Conservation (phyloP, 2,113 vertebrate genomes). For the Sturnus vulgaris region DNA sequence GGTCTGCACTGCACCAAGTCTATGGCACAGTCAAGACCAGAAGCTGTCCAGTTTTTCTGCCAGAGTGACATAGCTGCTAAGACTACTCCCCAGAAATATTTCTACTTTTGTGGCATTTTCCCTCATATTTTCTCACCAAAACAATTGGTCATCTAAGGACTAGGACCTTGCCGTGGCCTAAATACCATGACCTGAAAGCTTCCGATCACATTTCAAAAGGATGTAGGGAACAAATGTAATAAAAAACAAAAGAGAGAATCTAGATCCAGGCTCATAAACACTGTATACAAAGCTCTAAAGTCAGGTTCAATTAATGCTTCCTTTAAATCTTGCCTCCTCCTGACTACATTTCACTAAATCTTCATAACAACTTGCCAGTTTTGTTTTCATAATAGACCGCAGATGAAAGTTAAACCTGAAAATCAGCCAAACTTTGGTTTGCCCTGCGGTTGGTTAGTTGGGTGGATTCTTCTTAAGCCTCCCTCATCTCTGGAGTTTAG, state of each 20-base stretch:
- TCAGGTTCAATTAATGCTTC: not conserved
- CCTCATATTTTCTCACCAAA: not conserved
- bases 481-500: not conserved
- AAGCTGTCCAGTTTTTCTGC: not conserved
- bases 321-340: not conserved
- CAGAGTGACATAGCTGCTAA: not conserved
- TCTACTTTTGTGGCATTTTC: not conserved
- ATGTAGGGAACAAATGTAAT: not conserved
- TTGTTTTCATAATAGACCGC: not conserved
- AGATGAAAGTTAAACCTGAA: slow-evolving; percentile 34
- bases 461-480: not conserved
- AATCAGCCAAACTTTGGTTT: slow-evolving; percentile 11
- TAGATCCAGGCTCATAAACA: not conserved
- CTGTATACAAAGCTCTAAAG: not conserved
- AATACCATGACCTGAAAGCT: not conserved
- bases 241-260: not conserved
- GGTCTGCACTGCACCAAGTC: not conserved
- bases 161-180: not conserved
- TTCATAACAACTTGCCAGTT: slow-evolving; percentile 3
- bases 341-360: not conserved
- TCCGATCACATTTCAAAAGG: not conserved
- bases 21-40: not conserved
- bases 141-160: not conserved
- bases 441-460: not conserved
- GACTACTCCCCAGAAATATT: not conserved